phyloP scores from a whole-genome alignment of 2,113 vertebrate species.

The Campylorhamphus procurvoides region DNA sequence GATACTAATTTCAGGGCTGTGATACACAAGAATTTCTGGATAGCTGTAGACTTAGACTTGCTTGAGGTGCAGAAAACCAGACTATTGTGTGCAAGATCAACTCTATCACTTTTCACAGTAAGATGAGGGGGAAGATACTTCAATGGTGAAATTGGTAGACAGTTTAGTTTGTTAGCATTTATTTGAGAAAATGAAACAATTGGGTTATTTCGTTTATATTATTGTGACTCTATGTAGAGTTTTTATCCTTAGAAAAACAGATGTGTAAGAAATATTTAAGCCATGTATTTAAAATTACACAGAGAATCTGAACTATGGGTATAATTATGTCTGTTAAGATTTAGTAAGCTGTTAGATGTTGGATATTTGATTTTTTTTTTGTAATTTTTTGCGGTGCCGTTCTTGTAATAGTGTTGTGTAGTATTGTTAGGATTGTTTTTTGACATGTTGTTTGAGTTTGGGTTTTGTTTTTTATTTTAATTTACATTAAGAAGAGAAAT shows the following conservation, averaged over 20 bases:
- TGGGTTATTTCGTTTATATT: background rate
- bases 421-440: background rate
- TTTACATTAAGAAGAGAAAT: background rate
- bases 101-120: background rate
- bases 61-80: background rate
- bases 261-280: background rate
- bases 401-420: background rate
- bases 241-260: background rate
- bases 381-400: background rate
- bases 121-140: background rate
- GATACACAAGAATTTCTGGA: accelerated
- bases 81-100: background rate
- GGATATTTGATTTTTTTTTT: background rate
- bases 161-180: background rate
- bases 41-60: background rate
- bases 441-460: background rate
- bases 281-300: background rate
- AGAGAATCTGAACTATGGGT: background rate
- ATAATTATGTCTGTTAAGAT: background rate
- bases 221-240: background rate
- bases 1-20: background rate
- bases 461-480: background rate
- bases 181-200: background rate
- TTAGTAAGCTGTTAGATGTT: background rate
- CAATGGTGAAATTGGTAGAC: background rate